These are phyloP conservation scores for Erpornis zantholeuca DNA, from an alignment of 2,113 vertebrate species.

Conservation along the genomic window DNA sequence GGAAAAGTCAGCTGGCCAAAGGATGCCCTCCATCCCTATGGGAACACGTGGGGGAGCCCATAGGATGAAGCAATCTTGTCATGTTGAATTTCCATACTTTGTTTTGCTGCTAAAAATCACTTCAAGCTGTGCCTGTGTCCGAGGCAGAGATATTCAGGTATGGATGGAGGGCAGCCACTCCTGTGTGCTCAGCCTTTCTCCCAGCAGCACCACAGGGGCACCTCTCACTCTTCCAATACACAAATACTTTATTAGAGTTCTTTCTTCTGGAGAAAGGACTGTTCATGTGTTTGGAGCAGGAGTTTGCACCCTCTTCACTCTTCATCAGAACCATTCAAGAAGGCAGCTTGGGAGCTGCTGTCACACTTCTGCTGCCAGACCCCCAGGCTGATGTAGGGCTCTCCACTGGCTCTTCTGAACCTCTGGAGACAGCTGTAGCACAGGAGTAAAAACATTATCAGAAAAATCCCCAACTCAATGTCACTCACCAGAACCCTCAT, in stretches of 20 bases:
- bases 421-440: conserved; percentile 47
- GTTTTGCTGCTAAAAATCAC: background rate
- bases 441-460: background rate
- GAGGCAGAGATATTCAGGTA: fast-evolving
- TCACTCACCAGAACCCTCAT: background rate
- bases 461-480: background rate
- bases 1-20: background rate
- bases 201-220: background rate
- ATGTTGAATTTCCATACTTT: background rate
- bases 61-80: fast-evolving
- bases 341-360: conserved; percentile 3
- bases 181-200: background rate
- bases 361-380: conserved; percentile 29
- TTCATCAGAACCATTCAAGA: conserved; percentile 66
- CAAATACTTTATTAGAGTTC: background rate
- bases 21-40: background rate
- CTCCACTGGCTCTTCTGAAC: background rate
- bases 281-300: background rate
- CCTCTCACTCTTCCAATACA: background rate
- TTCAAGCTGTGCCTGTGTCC: fast-evolving
- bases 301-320: conserved; percentile 27
- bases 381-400: conserved; percentile 53
- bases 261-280: background rate
- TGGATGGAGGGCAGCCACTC: background rate
- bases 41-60: background rate